Percentiles rank a stretch among this genome's conserved stretches.
phyloP scores from a whole-genome alignment of 1,140 invertebrate genomes.

The Ceratosolen fusciceps region DNA sequence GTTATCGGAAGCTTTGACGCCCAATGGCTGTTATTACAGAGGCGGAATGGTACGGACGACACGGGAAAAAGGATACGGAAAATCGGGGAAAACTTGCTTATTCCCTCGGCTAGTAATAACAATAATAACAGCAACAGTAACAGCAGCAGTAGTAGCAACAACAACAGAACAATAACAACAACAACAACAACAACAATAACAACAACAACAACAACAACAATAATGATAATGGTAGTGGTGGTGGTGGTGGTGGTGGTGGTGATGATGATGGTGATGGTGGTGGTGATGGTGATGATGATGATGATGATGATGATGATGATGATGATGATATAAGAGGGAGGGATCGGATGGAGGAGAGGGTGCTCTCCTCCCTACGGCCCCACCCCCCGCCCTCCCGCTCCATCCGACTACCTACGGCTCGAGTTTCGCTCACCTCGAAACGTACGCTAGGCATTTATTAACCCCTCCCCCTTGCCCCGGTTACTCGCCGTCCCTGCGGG shows the following conservation, averaged over 20 bases:
- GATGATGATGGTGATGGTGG: background rate
- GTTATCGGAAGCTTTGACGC: background rate
- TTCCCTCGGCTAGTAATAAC: conserved; percentile 43
- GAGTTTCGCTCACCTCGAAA: conserved; percentile 39
- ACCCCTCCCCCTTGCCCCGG: background rate
- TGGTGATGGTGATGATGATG: background rate
- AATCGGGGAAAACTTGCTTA: conserved; percentile 9
- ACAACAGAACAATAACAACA: conserved; percentile 28
- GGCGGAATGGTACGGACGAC: background rate
- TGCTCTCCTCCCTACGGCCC: too few relatives aligned
- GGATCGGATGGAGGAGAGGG: too few relatives aligned
- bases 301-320: conserved; percentile 20
- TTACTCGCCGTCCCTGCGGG: background rate
- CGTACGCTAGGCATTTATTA: background rate
- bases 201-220: conserved; percentile 36
- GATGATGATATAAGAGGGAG: background rate
- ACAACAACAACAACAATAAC: background rate
- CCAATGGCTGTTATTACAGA: conserved; percentile 18
- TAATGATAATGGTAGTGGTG: background rate
- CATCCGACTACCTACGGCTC: conserved; percentile 38
- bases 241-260: conserved; percentile 22
- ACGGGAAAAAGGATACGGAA: background rate
- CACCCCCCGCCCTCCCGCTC: too few relatives aligned
- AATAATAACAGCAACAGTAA: background rate
- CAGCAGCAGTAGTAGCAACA: background rate